Evolutionary conservation across 2,797 vertebrate genomes (phyloP).

Genomic region (Liasis olivaceus): DNA sequence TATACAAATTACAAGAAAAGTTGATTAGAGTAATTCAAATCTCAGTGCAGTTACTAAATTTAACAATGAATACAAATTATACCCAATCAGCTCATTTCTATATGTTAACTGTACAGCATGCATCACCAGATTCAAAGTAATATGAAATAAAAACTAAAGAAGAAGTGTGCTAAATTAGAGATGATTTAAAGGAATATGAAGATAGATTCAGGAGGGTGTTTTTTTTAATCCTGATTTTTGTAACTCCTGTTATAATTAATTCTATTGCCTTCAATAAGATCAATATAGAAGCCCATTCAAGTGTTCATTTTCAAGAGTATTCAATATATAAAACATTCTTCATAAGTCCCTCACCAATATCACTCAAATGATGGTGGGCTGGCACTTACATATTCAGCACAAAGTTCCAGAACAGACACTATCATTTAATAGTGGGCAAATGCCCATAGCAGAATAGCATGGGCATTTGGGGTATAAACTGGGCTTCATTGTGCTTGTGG

Average conservation of each 20-base stretch:
- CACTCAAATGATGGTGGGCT: background rate
- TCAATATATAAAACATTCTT: background rate
- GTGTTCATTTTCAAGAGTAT: background rate
- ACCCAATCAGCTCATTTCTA: slow-evolving; percentile 54
- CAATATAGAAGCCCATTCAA: background rate
- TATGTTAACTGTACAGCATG: slow-evolving; percentile 62
- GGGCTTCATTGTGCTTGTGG: too few relatives aligned
- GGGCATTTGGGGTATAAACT: too few relatives aligned
- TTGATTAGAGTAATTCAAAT: slow-evolving; percentile 74
- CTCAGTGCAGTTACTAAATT: slow-evolving; percentile 72
- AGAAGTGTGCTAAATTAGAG: slow-evolving; percentile 22
- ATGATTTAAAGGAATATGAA: slow-evolving; percentile 15
- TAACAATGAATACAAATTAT: slow-evolving; percentile 72
- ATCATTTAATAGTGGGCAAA: too few relatives aligned
- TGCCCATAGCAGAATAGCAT: too few relatives aligned
- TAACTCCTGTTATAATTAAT: slow-evolving; percentile 12
- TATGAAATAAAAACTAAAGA: slow-evolving; percentile 46
- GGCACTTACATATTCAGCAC: background rate
- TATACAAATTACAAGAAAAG: slow-evolving; percentile 74
- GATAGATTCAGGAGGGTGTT: background rate
- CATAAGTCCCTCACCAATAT: background rate
- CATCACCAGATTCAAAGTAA: slow-evolving; percentile 55
- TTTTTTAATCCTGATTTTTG: background rate
- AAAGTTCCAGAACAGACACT: background rate
- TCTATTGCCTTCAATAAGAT: background rate